These are phyloP conservation scores for Acrocephalus scirpaceus DNA, from an alignment of 2,797 vertebrate species.

Conservation along the genomic window DNA sequence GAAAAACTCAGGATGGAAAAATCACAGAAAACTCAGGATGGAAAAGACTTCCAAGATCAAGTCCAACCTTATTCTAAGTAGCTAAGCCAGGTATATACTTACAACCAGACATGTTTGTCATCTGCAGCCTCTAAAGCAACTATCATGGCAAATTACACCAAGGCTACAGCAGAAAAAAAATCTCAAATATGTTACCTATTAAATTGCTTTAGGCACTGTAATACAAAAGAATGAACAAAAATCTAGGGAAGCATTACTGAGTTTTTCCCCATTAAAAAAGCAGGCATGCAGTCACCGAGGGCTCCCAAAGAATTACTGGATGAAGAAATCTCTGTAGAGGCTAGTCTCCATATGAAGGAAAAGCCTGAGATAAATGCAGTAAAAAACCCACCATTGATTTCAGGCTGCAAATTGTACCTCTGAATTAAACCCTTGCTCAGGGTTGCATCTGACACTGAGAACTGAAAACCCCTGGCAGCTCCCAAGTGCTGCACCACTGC, in stretches of 20 bases:
- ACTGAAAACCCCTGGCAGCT: background rate
- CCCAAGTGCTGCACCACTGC: background rate
- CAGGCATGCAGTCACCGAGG: background rate
- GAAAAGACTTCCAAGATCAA: background rate
- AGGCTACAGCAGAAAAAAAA: background rate
- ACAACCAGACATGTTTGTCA: background rate
- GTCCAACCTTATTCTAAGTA: background rate
- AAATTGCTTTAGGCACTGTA: background rate
- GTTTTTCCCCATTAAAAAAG: background rate
- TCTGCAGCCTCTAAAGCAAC: background rate
- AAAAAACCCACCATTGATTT: background rate
- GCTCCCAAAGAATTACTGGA: background rate
- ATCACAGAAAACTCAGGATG: background rate
- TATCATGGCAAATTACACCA: background rate
- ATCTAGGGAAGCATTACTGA: background rate
- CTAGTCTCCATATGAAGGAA: background rate
- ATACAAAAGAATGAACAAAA: background rate
- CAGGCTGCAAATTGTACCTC: background rate
- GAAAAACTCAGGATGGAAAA: background rate
- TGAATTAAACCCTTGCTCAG: background rate
- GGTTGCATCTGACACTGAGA: fast-evolving
- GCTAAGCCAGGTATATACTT: background rate
- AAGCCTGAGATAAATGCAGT: background rate
- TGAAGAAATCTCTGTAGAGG: background rate
- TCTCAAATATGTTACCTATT: background rate